phyloP scores from a whole-genome alignment of 2,888 invertebrate genomes.

The Neria commutata region DNA sequence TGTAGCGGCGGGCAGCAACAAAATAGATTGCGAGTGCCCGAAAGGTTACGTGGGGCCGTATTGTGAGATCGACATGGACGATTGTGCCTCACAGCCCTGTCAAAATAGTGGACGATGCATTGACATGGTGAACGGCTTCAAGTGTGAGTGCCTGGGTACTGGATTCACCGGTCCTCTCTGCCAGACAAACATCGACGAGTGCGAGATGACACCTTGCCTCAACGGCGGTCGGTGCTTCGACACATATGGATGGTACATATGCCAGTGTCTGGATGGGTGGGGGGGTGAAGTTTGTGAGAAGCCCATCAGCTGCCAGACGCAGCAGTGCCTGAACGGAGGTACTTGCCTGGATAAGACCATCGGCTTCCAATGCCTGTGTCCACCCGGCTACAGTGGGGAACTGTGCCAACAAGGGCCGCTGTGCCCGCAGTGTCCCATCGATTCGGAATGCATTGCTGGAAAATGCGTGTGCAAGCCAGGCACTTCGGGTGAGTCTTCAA shows the following conservation, averaged over 20 bases:
- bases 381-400: conserved; percentile 66
- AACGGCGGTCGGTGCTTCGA: conserved; percentile 82
- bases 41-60: conserved; percentile 63
- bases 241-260: conserved; percentile 78
- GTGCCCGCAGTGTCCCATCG: conserved; percentile 67
- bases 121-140: conserved; percentile 76
- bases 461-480: conserved; percentile 62
- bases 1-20: conserved; percentile 66
- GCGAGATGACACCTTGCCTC: conserved; percentile 71
- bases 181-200: conserved; percentile 82
- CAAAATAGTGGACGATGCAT: conserved; percentile 75
- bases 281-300: conserved; percentile 79
- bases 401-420: conserved; percentile 58
- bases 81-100: conserved; percentile 74
- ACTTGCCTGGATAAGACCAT: conserved; percentile 68
- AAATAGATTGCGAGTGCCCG: conserved; percentile 67
- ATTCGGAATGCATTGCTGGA: conserved; percentile 71
- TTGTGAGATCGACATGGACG: conserved; percentile 74
- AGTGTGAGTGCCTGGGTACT: conserved; percentile 78
- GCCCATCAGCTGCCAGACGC: conserved; percentile 69
- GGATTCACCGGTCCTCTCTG: conserved; percentile 78
- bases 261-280: conserved; percentile 80
- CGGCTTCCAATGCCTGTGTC: conserved; percentile 74
- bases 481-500: conserved; percentile 58
- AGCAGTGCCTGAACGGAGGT: conserved; percentile 78